Base-by-base conservation (phyloP, 1,140 invertebrate species). In the Diorhabda carinulata region DNA sequence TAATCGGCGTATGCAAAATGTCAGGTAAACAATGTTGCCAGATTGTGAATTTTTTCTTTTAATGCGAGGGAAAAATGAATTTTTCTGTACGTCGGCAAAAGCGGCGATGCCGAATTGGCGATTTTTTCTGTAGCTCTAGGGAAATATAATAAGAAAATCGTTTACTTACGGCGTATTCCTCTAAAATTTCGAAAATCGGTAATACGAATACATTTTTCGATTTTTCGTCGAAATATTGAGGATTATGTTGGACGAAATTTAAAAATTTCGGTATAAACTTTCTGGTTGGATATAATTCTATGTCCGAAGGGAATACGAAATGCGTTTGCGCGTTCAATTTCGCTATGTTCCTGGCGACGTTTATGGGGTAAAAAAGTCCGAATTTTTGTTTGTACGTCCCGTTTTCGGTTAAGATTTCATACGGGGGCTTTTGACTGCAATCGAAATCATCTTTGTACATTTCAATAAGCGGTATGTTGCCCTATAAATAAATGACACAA, bases 221-320 rank as follows among this genome's bases (percentile, higher is more conserved):
- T 3, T 57, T 58, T 44, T 42, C 10, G 10, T 9, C n/a, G 41
- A 68, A 68, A 52, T 72, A 68, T 40, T 72, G 58, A 3, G 63
- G 42, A 41, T 64, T 66, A 6, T 68, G 10, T 59, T 57, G 40
- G 4, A 80, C 68, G 78, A 82, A 79, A 8, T 72, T 64, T 5
- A 80, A 57, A 65, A 84, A 82, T 9, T 75, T 71, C 5, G 60
- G 59, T 10, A 81, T 78, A 43, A 83, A 78, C 58, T 84, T 71
- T 57, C 61, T 70, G 7, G 71, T 72, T 4, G 90, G 90, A 61
- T 91, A 83, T 65, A 93, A 82, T 79, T 93, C 91, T 67, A 92
- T 89, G 77, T 93, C 91, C 4, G 89, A 89, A 0, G 91, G 91
- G 73, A 94, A 81, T 66, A 93, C 87, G 77, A 90, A 87, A 68